These are phyloP conservation scores for Lasiurus borealis DNA, from an alignment of 2,113 vertebrate genomes.

Conservation along the genomic window DNA sequence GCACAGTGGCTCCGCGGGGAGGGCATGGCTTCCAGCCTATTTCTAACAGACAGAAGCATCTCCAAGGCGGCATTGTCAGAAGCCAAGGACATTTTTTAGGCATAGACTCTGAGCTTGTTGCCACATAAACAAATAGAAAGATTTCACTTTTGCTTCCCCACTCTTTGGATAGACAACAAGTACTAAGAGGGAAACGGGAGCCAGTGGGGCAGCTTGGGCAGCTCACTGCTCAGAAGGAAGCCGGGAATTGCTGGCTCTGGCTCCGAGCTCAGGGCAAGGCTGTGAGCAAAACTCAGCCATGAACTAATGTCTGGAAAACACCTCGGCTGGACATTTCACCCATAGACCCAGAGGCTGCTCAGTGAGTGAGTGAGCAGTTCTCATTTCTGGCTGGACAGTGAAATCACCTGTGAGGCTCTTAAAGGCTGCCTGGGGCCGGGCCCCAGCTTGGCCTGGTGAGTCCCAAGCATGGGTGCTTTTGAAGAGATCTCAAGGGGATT, in stretches of 20 bases:
- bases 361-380: slow-evolving; percentile 32
- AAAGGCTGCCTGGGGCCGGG: not conserved
- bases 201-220: slow-evolving; percentile 73
- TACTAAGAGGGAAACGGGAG: slow-evolving; percentile 74
- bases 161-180: slow-evolving; percentile 83
- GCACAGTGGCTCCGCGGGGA: slow-evolving; percentile 79
- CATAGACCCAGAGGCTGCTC: slow-evolving; percentile 26
- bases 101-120: slow-evolving; percentile 84
- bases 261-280: slow-evolving; percentile 40
- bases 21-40: slow-evolving; percentile 83
- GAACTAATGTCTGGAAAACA: slow-evolving; percentile 82
- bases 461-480: not conserved
- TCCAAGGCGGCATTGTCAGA: slow-evolving; percentile 84
- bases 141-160: slow-evolving; percentile 85
- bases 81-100: slow-evolving; percentile 89
- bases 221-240: slow-evolving; percentile 72
- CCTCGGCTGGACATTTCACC: slow-evolving; percentile 62
- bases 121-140: slow-evolving; percentile 88
- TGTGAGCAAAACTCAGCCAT: slow-evolving; percentile 55
- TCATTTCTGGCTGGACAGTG: not conserved
- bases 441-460: not conserved
- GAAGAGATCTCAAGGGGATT: not conserved
- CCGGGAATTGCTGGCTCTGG: slow-evolving; percentile 42
- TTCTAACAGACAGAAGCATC: slow-evolving; percentile 86
- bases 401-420: slow-evolving; percentile 35